phyloP scores from a whole-genome alignment of 2,113 vertebrate species.

The Bufo bufo region DNA sequence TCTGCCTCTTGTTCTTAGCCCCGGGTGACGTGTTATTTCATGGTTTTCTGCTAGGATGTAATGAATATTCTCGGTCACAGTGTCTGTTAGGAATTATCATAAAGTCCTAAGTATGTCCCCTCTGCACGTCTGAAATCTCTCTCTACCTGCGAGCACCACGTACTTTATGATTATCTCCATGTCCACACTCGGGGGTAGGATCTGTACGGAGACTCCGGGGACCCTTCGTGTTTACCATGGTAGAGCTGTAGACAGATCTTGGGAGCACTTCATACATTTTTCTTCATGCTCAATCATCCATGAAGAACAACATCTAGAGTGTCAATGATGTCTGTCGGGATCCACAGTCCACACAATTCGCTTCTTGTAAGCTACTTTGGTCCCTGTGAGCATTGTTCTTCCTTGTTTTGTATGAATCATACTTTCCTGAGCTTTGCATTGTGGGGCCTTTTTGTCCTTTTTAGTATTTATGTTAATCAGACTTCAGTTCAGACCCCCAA shows the following conservation, averaged over 20 bases:
- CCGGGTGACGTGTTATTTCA: neutral
- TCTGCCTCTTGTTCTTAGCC: neutral
- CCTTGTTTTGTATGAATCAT: neutral
- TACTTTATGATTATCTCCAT: neutral
- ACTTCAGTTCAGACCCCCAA: too few species aligned
- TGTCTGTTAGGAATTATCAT: neutral
- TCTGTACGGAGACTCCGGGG: slow-evolving; percentile 6
- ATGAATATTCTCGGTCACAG: neutral
- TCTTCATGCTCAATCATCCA: slow-evolving; percentile 32
- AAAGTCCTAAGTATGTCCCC: neutral
- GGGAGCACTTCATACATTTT: slow-evolving; percentile 49
- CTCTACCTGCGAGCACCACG: neutral
- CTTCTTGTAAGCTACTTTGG: neutral
- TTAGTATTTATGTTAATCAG: too few species aligned
- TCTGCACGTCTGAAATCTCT: slow-evolving; percentile 8
- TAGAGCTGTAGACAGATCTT: slow-evolving; percentile 39
- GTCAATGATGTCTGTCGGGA: slow-evolving; percentile 44
- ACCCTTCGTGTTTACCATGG: neutral
- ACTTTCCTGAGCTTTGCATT: neutral
- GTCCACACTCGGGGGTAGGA: neutral
- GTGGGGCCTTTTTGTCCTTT: neutral
- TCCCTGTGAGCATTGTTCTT: neutral
- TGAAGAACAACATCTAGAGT: slow-evolving; percentile 51
- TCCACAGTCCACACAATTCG: slow-evolving; percentile 9
- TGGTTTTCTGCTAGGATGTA: neutral